Base-by-base conservation (phyloP, 1,140 invertebrate genomes). In the Microvelia longipes region DNA sequence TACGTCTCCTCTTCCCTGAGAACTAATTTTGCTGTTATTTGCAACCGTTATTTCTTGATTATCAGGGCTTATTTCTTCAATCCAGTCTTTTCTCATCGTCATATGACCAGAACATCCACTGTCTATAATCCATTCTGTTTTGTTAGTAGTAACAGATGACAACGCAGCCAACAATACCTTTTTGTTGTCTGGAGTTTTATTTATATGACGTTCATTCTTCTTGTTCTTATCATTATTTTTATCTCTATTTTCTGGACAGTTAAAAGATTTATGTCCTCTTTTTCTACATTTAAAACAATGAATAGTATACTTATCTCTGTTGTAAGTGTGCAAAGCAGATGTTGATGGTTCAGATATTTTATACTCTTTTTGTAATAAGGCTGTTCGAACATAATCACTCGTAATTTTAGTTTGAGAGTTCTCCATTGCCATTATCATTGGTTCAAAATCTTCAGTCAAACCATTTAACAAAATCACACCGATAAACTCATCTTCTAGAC, bases 401-500 rank as follows among this genome's bases (percentile, higher is more conserved):
- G 26, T 69, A 61, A 71, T 72, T 62, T 67, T 61, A 19, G 24
- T 63, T 15, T 69, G 28, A 5, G 35, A 24, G 14, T 24, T 35
- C 15, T 70, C 62, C 11, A 66, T 19, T 1, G 63, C 69, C 29
- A 66, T 35, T 19, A 65, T 50, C 69, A 70, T 66, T 13, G 28
- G 69, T 66, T 64, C 28, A 64, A 25, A 71, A 15, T 71, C 66
- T 15, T 69, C 67, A 5, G 67, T 63, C 2, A 25, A 24, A 13
- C 29, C 24, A 68, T 28, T 63, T 15, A 67, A 27, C 64, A 69
- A 50, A n/a, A 69, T 67, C 14, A 66, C 27, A 29, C 66, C 62
- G 19, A 71, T 35, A 28, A 69, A 65, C 50, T 71, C 69, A 29
- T 66, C 35, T 15, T 71, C 68, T 66, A 67, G 28, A 1, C 25